Evolutionary conservation across 1,140 invertebrate species (phyloP).

Genomic region (Orchesella cincta): DNA sequence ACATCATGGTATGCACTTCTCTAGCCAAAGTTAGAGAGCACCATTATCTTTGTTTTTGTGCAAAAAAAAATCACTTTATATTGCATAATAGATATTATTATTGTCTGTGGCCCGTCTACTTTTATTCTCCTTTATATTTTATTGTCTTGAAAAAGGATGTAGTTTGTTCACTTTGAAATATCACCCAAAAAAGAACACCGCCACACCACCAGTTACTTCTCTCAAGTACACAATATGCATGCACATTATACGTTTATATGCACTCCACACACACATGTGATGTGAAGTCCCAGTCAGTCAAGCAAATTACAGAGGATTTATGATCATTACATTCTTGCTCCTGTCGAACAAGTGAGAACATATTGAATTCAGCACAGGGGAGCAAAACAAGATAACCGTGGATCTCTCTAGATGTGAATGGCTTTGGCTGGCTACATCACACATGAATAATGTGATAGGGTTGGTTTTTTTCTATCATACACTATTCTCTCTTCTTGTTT

Average conservation of each 20-base stretch:
- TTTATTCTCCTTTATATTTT: background rate
- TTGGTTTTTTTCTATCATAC: background rate
- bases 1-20: too few species aligned
- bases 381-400: too few species aligned
- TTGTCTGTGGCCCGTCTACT: too few species aligned
- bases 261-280: background rate
- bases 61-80: too few species aligned
- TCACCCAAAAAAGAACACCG: too few species aligned
- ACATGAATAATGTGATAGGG: background rate
- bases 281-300: background rate
- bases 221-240: background rate
- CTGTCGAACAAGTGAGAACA: conserved; percentile 2
- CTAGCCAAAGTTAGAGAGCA: too few species aligned
- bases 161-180: too few species aligned
- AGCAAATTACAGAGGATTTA: background rate
- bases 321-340: background rate
- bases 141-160: background rate
- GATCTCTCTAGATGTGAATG: background rate
- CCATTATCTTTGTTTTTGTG: too few species aligned
- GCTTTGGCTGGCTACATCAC: background rate
- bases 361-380: too few species aligned
- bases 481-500: background rate
- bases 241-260: background rate
- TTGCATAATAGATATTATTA: too few species aligned
- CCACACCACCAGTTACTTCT: too few species aligned